Conservation (phyloP, 2,888 invertebrate genomes). For the Pristionchus arcanus region DNA sequence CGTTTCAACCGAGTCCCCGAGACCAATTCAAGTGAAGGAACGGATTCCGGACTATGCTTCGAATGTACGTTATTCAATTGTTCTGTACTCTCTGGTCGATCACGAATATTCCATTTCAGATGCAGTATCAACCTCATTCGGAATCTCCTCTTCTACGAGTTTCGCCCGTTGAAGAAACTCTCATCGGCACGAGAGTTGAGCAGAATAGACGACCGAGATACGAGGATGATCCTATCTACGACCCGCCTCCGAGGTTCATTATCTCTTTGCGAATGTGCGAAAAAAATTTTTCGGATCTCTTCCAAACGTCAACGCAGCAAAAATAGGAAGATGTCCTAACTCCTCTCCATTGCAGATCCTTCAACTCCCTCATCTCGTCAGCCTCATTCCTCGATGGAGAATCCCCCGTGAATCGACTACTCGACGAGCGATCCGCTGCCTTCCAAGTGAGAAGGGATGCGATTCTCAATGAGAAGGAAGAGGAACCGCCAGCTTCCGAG, state of each 20-base stretch:
- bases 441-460: conserved; percentile 3
- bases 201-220: background rate
- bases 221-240: conserved; percentile 47
- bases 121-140: background rate
- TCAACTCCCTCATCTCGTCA: background rate
- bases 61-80: too few relatives aligned
- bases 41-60: background rate
- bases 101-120: background rate
- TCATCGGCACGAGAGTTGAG: background rate
- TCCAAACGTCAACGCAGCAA: too few relatives aligned
- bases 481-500: conserved; percentile 11
- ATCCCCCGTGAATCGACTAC: background rate
- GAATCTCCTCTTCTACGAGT: background rate
- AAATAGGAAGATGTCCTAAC: background rate
- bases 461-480: background rate
- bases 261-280: too few relatives aligned
- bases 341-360: conserved; percentile 22
- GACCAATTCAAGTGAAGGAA: background rate
- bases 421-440: background rate
- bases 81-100: too few relatives aligned
- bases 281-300: too few relatives aligned
- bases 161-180: background rate
- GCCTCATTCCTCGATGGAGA: conserved; percentile 47
- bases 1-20: background rate
- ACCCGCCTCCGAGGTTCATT: conserved; percentile 25